Evolutionary conservation across 2,888 invertebrate species (phyloP).

Genomic region (Tenthredo distinguenda): DNA sequence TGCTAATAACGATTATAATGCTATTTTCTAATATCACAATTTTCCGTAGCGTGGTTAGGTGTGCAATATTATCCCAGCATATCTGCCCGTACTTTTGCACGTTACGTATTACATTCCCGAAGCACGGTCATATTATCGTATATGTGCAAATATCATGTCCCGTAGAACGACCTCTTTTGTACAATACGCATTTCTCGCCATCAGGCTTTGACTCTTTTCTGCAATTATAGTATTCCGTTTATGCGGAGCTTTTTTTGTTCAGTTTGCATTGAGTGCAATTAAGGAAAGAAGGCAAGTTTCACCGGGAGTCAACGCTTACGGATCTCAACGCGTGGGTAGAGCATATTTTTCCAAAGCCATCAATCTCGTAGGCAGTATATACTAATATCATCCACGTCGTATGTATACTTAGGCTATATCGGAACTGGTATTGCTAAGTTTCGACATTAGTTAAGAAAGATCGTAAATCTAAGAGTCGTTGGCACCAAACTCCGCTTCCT

Average conservation of each 20-base stretch:
- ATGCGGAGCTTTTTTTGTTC: not conserved
- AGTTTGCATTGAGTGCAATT: conserved; percentile 3
- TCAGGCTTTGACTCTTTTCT: not conserved
- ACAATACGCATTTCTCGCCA: not conserved
- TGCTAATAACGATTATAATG: conserved; percentile 3
- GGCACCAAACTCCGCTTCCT: conserved; percentile 39
- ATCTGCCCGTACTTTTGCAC: not conserved
- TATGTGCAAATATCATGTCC: not conserved
- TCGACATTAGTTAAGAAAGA: conserved; percentile 8
- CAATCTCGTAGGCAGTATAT: not conserved
- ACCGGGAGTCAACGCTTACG: conserved; percentile 4
- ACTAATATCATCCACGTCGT: not conserved
- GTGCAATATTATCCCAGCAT: not conserved
- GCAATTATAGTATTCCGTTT: conserved; percentile 27
- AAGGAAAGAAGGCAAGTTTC: conserved; percentile 29
- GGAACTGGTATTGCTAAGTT: conserved; percentile 5
- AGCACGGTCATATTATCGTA: not conserved
- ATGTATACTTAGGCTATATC: not conserved
- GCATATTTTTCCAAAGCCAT: not conserved
- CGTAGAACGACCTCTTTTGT: conserved; percentile 14
- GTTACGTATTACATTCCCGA: not conserved
- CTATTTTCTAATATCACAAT: conserved; percentile 41
- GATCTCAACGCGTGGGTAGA: conserved; percentile 8
- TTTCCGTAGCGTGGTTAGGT: not conserved
- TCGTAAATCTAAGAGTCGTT: conserved; percentile 16